phyloP scores from a whole-genome alignment of 2,797 vertebrate species.

The Lacerta bilineata region DNA sequence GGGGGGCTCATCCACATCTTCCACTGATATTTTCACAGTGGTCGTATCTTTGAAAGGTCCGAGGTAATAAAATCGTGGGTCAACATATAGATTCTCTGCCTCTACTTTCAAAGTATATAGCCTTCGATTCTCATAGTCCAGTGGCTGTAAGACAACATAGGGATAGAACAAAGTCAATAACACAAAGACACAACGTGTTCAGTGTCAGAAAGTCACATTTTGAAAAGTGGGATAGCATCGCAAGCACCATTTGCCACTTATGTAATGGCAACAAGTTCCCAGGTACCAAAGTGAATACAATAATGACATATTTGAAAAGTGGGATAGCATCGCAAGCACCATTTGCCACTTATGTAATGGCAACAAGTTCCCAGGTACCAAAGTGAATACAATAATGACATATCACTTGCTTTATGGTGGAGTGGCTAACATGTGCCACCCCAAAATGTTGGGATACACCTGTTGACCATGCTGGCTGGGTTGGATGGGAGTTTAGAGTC shows the following conservation, averaged over 20 bases:
- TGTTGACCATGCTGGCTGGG: too few relatives aligned
- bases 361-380: background rate
- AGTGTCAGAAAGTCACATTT: background rate
- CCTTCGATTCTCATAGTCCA: conserved; percentile 91
- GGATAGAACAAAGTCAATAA: conserved; percentile 8
- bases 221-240: background rate
- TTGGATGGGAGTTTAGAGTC: too few relatives aligned
- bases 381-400: background rate
- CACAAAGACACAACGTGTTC: background rate
- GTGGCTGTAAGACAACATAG: conserved; percentile 79
- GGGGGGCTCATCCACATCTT: conserved; percentile 94
- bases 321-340: background rate
- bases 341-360: background rate
- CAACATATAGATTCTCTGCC: conserved; percentile 90
- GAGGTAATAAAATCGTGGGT: conserved; percentile 88
- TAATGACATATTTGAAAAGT: background rate
- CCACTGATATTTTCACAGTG: conserved; percentile 88
- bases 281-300: background rate
- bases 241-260: background rate
- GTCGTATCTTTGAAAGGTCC: conserved; percentile 92
- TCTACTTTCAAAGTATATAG: conserved; percentile 90
- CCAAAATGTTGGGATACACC: too few relatives aligned
- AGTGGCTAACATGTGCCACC: too few relatives aligned
- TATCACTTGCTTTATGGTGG: too few relatives aligned
- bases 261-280: background rate